Base-by-base conservation (phyloP, 2,113 vertebrate species). In the Hippocampus abdominalis region DNA sequence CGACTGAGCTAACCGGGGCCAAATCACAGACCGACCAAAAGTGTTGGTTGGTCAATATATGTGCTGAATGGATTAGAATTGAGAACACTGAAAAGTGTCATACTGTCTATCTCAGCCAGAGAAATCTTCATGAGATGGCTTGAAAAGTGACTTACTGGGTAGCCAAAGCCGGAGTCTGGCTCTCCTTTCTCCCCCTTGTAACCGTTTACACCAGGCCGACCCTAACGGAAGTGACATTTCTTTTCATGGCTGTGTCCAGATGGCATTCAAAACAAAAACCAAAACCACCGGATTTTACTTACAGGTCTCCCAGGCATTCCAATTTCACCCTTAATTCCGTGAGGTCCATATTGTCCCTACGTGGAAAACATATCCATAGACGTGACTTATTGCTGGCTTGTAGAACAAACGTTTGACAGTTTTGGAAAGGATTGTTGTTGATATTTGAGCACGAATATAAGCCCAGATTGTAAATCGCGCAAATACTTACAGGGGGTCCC, bases 101-200 rank as follows among this genome's bases (percentile, higher is more conserved):
- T 3, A 46, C 32, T 36, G 32, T 36, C 32, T 5, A 46, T 46
- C 12, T 46, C 15, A 46, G 7, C 44, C 15, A 2, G 42, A 44
- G 9, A 44, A 44, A 44, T 11, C 16, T 23, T 56, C n/a, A 12
- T 25, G 10, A 2, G 21, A 53, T 63, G 23, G 44, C 18, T 29
- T 21, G 3, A 3, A 54, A 54, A 54, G 51, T 54, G 13, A 23
- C 95, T 95, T 81, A 99, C 97, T 79, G 74, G 89, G 62, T 89
- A 78, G 56, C 90, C 78, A n/a, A 88, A 89, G 8, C 91, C 74
- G 0, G 88, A 1, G 0, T 89, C 86, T 0, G 93, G 62, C 10
- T 98, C 96, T 21, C 97, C 97, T 81, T 95, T 98, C 72, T 99
- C 95, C 0, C 97, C 97, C 81, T 98, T 98, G 84, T 95, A 82